These are phyloP conservation scores for Atrina japonica DNA, from an alignment of 2,888 invertebrate genomes.

Conservation along the genomic window DNA sequence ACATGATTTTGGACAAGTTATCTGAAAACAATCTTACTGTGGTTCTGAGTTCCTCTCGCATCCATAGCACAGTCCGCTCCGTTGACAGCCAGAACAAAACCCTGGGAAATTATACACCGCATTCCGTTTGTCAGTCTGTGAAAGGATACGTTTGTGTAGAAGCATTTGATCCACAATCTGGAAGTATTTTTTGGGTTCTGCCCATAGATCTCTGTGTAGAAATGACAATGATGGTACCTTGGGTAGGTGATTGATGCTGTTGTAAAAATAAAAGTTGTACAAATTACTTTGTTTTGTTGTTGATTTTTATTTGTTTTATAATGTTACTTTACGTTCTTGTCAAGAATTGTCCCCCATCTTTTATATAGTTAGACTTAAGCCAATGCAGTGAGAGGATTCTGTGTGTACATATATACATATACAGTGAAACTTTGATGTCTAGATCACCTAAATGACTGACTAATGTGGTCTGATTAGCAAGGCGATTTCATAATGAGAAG, in stretches of 20 bases:
- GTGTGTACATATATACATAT: too few relatives aligned
- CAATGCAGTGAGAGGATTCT: too few relatives aligned
- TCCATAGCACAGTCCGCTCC: conserved; percentile 73
- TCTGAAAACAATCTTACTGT: too few relatives aligned
- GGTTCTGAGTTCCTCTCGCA: conserved; percentile 70
- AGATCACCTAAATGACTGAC: too few relatives aligned
- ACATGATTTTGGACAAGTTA: too few relatives aligned
- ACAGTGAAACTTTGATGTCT: too few relatives aligned
- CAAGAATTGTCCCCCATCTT: not conserved
- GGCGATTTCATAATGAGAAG: too few relatives aligned
- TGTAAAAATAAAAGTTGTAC: conserved; percentile 12
- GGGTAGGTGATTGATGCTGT: conserved; percentile 66
- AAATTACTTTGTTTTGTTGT: too few relatives aligned
- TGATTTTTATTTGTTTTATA: not conserved
- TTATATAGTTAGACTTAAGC: too few relatives aligned
- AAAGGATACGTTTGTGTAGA: conserved; percentile 60
- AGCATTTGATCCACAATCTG: conserved; percentile 67
- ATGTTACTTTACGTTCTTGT: not conserved
- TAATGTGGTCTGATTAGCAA: too few relatives aligned
- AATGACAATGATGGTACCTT: conserved; percentile 65
- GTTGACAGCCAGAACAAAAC: conserved; percentile 69
- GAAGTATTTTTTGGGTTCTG: conserved; percentile 63
- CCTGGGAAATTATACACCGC: conserved; percentile 69
- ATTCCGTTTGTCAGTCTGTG: conserved; percentile 60
- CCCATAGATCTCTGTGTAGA: conserved; percentile 61